phyloP scores from a whole-genome alignment of 2,797 vertebrate species.

The Catharus ustulatus region DNA sequence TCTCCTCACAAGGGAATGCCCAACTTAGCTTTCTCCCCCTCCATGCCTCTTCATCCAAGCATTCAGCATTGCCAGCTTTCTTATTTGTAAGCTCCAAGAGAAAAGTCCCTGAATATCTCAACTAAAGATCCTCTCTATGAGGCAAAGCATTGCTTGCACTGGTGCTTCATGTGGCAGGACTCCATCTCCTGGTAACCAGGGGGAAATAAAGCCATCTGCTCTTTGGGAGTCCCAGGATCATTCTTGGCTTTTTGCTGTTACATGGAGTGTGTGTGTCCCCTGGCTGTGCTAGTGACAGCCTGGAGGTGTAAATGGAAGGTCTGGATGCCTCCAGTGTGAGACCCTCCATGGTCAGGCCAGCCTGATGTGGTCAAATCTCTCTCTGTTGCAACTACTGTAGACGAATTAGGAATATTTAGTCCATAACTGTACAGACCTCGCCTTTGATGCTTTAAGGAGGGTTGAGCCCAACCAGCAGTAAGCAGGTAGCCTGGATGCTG shows the following conservation, averaged over 20 bases:
- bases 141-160: background rate
- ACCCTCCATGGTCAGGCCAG: background rate
- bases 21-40: background rate
- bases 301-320: background rate
- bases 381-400: background rate
- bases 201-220: constrained; percentile 28
- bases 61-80: background rate
- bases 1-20: background rate
- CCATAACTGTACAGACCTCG: background rate
- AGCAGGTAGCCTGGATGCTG: background rate
- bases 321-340: background rate
- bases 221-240: background rate
- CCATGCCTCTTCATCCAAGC: background rate
- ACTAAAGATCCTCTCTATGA: background rate
- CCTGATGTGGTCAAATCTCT: background rate
- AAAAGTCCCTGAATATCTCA: background rate
- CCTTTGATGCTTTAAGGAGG: background rate
- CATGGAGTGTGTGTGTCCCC: rapidly evolving
- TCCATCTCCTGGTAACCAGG: constrained; percentile 53
- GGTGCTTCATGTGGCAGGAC: constrained; percentile 7
- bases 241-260: background rate
- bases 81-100: background rate
- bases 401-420: background rate
- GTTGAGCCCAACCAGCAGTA: background rate
- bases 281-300: background rate